Base-by-base conservation (phyloP, 2,113 vertebrate species). In the Sprattus sprattus region DNA sequence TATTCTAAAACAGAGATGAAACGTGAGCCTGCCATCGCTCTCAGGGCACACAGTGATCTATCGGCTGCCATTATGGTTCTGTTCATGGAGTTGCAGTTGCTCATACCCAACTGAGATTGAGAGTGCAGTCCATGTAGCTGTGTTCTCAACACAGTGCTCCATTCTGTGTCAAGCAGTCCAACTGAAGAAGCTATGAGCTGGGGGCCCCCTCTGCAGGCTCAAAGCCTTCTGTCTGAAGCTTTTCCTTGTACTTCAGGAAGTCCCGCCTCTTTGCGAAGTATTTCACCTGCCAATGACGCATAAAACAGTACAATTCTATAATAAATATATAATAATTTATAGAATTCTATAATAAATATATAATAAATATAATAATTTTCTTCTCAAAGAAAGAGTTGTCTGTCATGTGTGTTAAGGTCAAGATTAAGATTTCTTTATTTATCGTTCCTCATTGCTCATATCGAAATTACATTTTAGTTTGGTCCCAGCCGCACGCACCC, bases 261-360 rank as follows among this genome's bases (percentile, higher is more conserved):
- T 97, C 96, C 94, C 97, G 96, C 94, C 97, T 96, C 93, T 95
- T 99, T 89, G 92, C 88, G 88, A 99, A 99, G 87, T 99, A 95
- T 86, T 98, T 99, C 86, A 99, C 97, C 98, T 99, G 93, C 89
- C 85, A 81, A 91, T 6, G 89, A 83, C 88, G 45, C 0, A 81
- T 28, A 88, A 80, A 80, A 0, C 13, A 52, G 22, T 45, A 52
- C 3, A 32, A 47, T n/a, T 46, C 13, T 49, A n/a, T n/a, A n/a
- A n/a, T 28, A 75, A 47, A 39, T 49, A 25, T 45, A 64, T 39
- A 22, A n/a, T 20, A 15, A 16, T 20, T 28, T 60, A 18, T 20
- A 60, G 9, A 39, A 8, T 47, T 47, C 46, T 47, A 46, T 8
- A 46, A n/a, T n/a, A n/a, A n/a, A n/a, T n/a, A n/a, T n/a, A n/a